These are phyloP conservation scores for Trichonephila clavipes DNA, from an alignment of 1,140 invertebrate genomes.

Conservation along the genomic window DNA sequence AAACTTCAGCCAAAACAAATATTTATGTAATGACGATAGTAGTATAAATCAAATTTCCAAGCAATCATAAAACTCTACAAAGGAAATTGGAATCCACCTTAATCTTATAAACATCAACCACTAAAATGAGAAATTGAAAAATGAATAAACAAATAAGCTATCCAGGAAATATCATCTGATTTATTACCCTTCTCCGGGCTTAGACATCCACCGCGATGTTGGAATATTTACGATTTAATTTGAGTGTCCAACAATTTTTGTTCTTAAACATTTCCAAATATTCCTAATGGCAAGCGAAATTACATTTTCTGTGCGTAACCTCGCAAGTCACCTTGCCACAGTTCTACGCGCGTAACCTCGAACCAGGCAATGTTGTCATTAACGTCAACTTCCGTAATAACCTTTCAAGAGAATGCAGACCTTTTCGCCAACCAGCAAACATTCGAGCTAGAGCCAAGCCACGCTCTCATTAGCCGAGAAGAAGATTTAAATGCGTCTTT, in stretches of 20 bases:
- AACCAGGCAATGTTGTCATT: background rate
- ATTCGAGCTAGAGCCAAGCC: background rate
- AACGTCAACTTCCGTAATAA: constrained; percentile 7
- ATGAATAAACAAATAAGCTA: background rate
- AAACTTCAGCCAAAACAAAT: background rate
- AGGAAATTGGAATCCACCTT: background rate
- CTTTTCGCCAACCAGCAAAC: constrained; percentile 13
- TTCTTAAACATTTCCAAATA: constrained; percentile 9
- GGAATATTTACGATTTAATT: constrained; percentile 40
- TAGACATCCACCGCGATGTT: background rate
- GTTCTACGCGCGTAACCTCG: background rate
- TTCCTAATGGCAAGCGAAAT: background rate
- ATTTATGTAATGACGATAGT: background rate
- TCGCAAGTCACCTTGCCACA: background rate
- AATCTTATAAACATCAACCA: background rate
- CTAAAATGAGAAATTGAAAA: background rate
- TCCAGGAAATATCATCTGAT: background rate
- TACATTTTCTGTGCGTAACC: background rate
- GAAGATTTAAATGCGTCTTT: constrained; percentile 38
- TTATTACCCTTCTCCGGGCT: background rate
- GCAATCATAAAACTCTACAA: background rate
- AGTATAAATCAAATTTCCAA: background rate
- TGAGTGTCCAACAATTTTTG: background rate
- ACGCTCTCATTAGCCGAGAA: constrained; percentile 28
- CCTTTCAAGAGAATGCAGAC: background rate